phyloP scores from a whole-genome alignment of 2,888 invertebrate genomes.

The Tipula confusa region DNA sequence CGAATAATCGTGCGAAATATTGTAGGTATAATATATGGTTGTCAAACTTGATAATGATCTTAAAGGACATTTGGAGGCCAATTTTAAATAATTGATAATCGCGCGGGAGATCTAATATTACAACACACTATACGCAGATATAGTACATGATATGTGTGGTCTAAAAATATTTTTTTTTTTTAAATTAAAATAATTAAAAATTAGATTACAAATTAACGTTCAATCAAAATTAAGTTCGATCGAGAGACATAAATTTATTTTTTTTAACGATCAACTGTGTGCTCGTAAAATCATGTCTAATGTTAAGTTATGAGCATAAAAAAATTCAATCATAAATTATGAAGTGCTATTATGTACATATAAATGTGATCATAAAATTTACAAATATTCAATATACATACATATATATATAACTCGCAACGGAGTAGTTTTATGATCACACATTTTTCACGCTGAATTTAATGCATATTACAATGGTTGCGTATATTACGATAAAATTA shows the following conservation, averaged over 20 bases:
- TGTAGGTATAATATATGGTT: neutral
- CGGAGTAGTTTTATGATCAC: neutral
- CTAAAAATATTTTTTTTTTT: too few species aligned
- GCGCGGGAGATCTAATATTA: neutral
- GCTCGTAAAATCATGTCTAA: neutral
- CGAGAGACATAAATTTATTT: neutral
- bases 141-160: neutral
- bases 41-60: neutral
- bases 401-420: too few species aligned
- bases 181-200: neutral
- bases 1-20: neutral
- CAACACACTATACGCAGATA: neutral
- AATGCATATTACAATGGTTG: neutral
- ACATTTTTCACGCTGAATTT: conserved; percentile 14
- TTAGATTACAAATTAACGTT: neutral
- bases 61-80: neutral
- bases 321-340: neutral
- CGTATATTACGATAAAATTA: neutral
- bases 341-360: neutral
- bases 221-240: neutral
- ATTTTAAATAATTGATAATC: neutral
- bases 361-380: neutral
- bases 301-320: neutral
- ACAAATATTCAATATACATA: neutral
- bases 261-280: neutral